Evolutionary conservation across 2,888 invertebrate genomes (phyloP).

Genomic region (Stictocephala bisonia): DNA sequence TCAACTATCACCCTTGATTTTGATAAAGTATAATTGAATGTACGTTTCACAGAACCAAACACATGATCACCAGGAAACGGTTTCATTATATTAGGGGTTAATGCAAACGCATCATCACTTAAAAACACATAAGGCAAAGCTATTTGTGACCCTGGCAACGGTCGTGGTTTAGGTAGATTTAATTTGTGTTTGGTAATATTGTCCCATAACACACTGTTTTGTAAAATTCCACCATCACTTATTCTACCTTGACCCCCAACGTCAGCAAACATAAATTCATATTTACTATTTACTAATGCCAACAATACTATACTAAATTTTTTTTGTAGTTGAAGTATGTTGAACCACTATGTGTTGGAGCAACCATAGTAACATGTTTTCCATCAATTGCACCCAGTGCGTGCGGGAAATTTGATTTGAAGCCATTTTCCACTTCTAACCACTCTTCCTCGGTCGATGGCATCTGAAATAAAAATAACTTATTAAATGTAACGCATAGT

Average conservation of each 20-base stretch:
- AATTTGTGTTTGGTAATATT: slow-evolving; percentile 47
- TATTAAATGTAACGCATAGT: slow-evolving; percentile 3
- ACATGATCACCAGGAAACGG: slow-evolving; percentile 52
- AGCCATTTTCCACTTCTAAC: slow-evolving; percentile 46
- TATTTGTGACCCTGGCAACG: slow-evolving; percentile 48
- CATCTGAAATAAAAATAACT: slow-evolving; percentile 44
- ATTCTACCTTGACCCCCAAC: slow-evolving; percentile 61
- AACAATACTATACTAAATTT: slow-evolving; percentile 60
- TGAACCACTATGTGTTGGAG: slow-evolving; percentile 58
- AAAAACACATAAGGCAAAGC: slow-evolving; percentile 53
- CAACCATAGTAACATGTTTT: slow-evolving; percentile 59
- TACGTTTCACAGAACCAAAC: slow-evolving; percentile 50
- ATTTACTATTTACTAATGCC: slow-evolving; percentile 60
- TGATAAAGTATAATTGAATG: slow-evolving; percentile 53
- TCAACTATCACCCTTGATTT: slow-evolving; percentile 53
- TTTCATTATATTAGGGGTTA: slow-evolving; percentile 51
- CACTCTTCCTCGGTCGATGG: slow-evolving; percentile 47
- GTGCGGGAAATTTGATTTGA: slow-evolving; percentile 42
- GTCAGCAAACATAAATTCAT: slow-evolving; percentile 61
- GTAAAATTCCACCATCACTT: slow-evolving; percentile 56
- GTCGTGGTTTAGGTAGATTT: slow-evolving; percentile 46
- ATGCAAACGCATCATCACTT: slow-evolving; percentile 47
- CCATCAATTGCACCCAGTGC: slow-evolving; percentile 59
- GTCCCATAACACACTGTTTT: slow-evolving; percentile 47
- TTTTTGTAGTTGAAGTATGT: slow-evolving; percentile 61